Percentiles rank a stretch among this genome's conserved stretches.
Evolutionary conservation across 2,113 vertebrate species (phyloP).

Genomic region (Aegotheles bennettii): DNA sequence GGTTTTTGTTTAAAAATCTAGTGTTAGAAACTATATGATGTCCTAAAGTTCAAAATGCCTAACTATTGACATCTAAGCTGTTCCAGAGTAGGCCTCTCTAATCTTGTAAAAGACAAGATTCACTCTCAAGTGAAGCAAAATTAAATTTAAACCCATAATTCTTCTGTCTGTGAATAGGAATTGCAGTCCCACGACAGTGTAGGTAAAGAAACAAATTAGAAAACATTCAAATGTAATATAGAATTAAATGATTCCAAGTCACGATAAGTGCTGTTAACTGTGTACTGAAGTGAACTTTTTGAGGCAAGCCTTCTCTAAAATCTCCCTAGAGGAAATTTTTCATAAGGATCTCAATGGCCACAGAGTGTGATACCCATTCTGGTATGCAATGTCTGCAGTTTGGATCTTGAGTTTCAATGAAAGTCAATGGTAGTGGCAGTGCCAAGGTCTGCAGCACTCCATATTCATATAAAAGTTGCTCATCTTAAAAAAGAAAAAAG

Average conservation of each 20-base stretch:
- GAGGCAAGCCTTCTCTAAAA: not conserved
- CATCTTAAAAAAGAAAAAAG: not conserved
- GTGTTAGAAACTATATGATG: not conserved
- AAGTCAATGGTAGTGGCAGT: not conserved
- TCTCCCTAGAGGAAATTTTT: not conserved
- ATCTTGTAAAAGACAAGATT: not conserved
- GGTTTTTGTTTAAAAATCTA: not conserved
- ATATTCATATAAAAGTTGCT: not conserved
- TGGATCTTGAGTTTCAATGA: not conserved
- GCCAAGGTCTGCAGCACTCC: not conserved
- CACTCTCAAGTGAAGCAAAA: not conserved
- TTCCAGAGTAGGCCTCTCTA: not conserved
- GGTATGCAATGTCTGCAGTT: not conserved
- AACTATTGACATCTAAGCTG: not conserved
- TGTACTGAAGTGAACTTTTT: not conserved
- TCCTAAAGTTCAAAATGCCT: not conserved
- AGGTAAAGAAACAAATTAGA: not conserved
- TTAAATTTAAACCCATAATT: not conserved
- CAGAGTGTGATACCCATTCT: not conserved
- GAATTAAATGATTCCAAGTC: not conserved
- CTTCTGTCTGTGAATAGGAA: not conserved
- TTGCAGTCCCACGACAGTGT: not conserved
- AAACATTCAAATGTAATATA: not conserved
- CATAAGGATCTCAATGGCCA: not conserved
- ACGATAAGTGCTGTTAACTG: not conserved